These are phyloP conservation scores for Gymnocephalus cernua DNA, from an alignment of 2,113 vertebrate species.

Conservation along the genomic window DNA sequence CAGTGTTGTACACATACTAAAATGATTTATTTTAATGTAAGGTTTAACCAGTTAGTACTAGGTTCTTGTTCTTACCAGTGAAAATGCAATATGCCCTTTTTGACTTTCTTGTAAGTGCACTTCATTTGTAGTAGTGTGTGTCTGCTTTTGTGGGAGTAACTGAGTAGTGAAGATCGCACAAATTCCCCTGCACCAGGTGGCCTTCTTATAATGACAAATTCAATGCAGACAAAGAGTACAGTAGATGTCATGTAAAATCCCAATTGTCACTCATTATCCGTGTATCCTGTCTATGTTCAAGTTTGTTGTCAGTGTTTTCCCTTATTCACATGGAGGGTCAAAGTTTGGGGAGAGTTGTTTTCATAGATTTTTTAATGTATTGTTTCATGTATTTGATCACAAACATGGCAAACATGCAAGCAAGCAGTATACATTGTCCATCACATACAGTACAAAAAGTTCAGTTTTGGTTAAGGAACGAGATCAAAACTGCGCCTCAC, in stretches of 20 bases:
- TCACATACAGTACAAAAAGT: conserved; percentile 30
- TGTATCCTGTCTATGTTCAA: background rate
- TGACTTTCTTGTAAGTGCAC: background rate
- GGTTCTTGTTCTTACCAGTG: background rate
- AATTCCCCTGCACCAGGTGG: background rate
- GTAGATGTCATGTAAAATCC: background rate
- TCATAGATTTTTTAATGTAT: conserved; percentile 43
- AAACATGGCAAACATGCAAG: conserved; percentile 24
- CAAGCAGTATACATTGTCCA: conserved; percentile 19
- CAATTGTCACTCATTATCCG: background rate
- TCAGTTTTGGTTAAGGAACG: conserved; percentile 10
- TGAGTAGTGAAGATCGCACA: background rate
- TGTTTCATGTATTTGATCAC: conserved; percentile 29
- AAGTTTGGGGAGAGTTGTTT: conserved; percentile 31
- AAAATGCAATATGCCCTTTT: background rate
- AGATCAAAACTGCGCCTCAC: conserved; percentile 1
- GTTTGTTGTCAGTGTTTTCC: background rate
- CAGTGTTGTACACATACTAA: background rate
- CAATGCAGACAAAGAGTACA: background rate
- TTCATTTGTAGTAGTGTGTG: background rate
- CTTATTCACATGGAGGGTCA: conserved; percentile 26
- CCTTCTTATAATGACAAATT: conserved; percentile 3
- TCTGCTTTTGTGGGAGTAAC: conserved; percentile 9
- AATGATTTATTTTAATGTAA: background rate
- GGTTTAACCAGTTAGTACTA: background rate